phyloP scores from a whole-genome alignment of 2,113 vertebrate genomes.

The Hippocampus abdominalis region DNA sequence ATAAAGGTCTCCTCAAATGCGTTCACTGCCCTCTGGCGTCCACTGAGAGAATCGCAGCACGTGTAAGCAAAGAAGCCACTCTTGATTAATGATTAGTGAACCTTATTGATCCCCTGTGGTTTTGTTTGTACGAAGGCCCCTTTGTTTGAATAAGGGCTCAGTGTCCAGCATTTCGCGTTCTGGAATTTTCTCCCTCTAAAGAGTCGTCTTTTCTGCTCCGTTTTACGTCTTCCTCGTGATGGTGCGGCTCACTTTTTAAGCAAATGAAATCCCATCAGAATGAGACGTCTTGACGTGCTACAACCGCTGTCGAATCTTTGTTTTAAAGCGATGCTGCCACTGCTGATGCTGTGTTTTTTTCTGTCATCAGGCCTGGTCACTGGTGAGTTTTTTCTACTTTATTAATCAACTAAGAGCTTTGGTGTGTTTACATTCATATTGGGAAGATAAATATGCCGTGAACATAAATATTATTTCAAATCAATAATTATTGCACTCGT shows the following conservation, averaged over 20 bases:
- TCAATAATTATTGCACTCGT: neutral
- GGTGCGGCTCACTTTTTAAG: neutral
- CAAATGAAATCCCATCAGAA: neutral
- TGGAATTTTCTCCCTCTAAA: neutral
- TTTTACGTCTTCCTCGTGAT: neutral
- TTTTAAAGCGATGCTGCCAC: slow-evolving; percentile 45
- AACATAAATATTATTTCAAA: neutral
- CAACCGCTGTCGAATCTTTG: neutral
- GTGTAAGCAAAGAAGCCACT: neutral
- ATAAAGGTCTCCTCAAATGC: neutral
- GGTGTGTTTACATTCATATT: neutral
- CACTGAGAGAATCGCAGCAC: slow-evolving; percentile 15
- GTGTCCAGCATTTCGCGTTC: slow-evolving; percentile 9
- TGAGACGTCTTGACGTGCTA: neutral
- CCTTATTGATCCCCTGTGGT: slow-evolving; percentile 59
- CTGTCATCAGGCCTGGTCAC: slow-evolving; percentile 34
- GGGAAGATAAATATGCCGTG: neutral
- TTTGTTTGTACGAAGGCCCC: slow-evolving; percentile 30
- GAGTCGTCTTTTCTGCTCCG: neutral
- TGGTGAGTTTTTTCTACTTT: slow-evolving; percentile 47
- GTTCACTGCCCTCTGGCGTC: slow-evolving; percentile 52
- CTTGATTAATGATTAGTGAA: slow-evolving; percentile 63
- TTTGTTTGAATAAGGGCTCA: slow-evolving; percentile 49
- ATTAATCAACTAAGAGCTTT: neutral
- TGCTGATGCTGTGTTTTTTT: slow-evolving; percentile 30